A percentile compares a stretch with the other conserved stretches of the same genome.
phyloP scores from a whole-genome alignment of 2,888 invertebrate species.

The Chamaedrilus cognettii region DNA sequence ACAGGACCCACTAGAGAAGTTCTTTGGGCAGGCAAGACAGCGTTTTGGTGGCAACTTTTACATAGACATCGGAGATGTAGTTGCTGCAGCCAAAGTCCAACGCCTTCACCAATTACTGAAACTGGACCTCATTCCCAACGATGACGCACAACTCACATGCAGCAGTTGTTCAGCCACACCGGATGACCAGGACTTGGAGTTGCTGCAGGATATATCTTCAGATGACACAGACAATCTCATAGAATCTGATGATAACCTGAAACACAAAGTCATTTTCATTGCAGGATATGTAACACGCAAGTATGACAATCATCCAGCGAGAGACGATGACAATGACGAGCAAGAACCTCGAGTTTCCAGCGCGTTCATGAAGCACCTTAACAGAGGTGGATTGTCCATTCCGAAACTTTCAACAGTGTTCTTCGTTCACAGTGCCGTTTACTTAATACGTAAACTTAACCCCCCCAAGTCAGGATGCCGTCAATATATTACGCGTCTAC shows the following conservation, averaged over 20 bases:
- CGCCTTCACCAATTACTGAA: slow-evolving; percentile 8
- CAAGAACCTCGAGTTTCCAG: neutral
- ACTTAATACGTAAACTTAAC: neutral
- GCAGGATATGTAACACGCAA: neutral
- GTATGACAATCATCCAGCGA: neutral
- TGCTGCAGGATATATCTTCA: slow-evolving; percentile 3
- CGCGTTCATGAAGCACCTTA: neutral
- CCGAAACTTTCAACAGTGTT: neutral
- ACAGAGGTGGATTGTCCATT: neutral
- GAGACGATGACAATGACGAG: neutral
- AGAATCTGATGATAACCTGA: slow-evolving; percentile 4
- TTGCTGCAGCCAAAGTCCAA: slow-evolving; percentile 11
- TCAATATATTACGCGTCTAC: neutral
- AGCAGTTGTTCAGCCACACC: neutral
- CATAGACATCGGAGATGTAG: slow-evolving; percentile 4
- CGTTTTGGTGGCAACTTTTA: slow-evolving; percentile 9
- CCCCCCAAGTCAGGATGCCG: neutral
- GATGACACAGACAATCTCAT: slow-evolving; percentile 9
- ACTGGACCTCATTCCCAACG: slow-evolving; percentile 9
- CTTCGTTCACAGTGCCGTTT: neutral
- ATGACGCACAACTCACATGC: slow-evolving; percentile 2
- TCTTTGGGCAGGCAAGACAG: slow-evolving; percentile 6
- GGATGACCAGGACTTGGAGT: slow-evolving; percentile 2
- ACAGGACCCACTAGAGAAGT: slow-evolving; percentile 9
- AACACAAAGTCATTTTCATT: slow-evolving; percentile 5